phyloP scores from a whole-genome alignment of 2,888 invertebrate genomes.

The Dione vanillae region DNA sequence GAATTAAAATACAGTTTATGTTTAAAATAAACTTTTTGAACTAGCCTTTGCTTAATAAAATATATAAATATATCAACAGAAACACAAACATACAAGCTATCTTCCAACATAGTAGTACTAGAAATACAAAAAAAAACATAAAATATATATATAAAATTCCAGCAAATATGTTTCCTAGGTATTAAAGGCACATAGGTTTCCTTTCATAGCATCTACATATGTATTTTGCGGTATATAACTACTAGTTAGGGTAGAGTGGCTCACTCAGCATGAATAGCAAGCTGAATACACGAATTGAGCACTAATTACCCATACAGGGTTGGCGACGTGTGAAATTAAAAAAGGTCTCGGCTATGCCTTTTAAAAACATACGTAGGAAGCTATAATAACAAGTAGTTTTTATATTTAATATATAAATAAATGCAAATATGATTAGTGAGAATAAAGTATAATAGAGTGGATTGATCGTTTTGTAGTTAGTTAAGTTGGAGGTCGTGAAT shows the following conservation, averaged over 20 bases:
- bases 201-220: slow-evolving; percentile 39
- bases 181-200: slow-evolving; percentile 32
- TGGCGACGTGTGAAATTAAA: slow-evolving; percentile 80
- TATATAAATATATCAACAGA: too few species aligned
- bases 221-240: slow-evolving; percentile 36
- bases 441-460: not conserved
- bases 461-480: not conserved
- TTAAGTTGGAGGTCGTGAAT: too few species aligned
- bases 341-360: slow-evolving; percentile 58
- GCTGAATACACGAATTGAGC: slow-evolving; percentile 79
- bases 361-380: slow-evolving; percentile 40
- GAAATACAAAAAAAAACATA: not conserved
- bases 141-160: not conserved
- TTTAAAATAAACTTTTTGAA: too few species aligned
- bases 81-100: not conserved
- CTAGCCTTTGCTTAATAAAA: too few species aligned
- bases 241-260: slow-evolving; percentile 58
- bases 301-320: slow-evolving; percentile 80
- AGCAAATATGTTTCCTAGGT: slow-evolving; percentile 17
- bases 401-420: not conserved
- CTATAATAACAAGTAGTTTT: slow-evolving; percentile 25
- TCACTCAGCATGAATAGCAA: slow-evolving; percentile 64
- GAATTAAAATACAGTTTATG: too few species aligned
- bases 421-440: slow-evolving; percentile 11
- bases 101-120: not conserved